phyloP scores from a whole-genome alignment of 2,113 vertebrate species.

The Catharus fuscescens region DNA sequence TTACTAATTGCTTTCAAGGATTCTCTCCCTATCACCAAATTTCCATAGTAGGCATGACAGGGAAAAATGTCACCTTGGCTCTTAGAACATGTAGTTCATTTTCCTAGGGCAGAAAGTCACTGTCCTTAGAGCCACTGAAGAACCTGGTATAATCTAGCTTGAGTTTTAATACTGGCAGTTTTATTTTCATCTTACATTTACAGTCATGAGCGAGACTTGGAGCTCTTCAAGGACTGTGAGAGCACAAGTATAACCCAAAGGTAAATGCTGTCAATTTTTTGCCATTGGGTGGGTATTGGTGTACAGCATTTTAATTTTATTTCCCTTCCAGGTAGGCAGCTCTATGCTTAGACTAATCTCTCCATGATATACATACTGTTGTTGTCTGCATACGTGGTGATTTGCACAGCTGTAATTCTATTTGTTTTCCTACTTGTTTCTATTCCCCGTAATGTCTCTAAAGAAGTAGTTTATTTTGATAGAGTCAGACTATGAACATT shows the following conservation, averaged over 20 bases:
- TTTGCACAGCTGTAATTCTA: neutral
- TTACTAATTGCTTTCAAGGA: neutral
- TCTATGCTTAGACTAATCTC: neutral
- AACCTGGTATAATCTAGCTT: constrained; percentile 19
- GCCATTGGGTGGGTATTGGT: constrained; percentile 18
- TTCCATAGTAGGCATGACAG: neutral
- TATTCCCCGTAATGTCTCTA: neutral
- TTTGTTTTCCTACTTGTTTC: neutral
- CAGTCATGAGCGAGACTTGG: constrained; percentile 31
- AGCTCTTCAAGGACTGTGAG: constrained; percentile 51
- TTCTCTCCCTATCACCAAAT: neutral
- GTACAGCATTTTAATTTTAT: neutral
- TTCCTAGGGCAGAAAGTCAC: constrained; percentile 1
- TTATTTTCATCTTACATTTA: constrained; percentile 65
- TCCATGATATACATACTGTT: neutral
- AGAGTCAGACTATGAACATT: neutral
- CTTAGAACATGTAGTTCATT: neutral
- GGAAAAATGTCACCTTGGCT: neutral
- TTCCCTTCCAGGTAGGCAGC: constrained; percentile 32
- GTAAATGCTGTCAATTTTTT: constrained; percentile 63
- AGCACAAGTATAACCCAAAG: constrained; percentile 60
- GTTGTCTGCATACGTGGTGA: neutral
- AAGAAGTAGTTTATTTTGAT: neutral
- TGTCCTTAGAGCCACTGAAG: constrained; percentile 26
- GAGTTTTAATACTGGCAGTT: constrained; percentile 40